A percentile compares a stretch with the other conserved stretches of the same genome.
Conservation (phyloP, 2,888 invertebrate species). For the Eudasyphora cyanicolor region DNA sequence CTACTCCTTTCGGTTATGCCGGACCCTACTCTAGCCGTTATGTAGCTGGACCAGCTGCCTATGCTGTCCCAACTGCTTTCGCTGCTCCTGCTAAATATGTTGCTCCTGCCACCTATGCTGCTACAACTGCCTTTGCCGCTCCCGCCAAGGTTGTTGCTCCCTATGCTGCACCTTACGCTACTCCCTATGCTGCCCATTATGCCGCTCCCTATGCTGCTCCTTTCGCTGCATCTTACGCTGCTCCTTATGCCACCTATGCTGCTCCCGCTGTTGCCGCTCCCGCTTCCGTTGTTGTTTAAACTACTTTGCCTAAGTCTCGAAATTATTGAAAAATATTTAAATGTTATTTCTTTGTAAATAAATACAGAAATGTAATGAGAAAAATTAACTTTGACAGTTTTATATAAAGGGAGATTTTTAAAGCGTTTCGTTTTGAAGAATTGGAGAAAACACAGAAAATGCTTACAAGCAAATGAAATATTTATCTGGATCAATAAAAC, state of each 20-base stretch:
- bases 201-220: slow-evolving; percentile 61
- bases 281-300: slow-evolving; percentile 50
- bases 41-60: slow-evolving; percentile 71
- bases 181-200: slow-evolving; percentile 65
- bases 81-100: slow-evolving; percentile 37
- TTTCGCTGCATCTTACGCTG: slow-evolving; percentile 63
- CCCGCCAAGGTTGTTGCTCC: slow-evolving; percentile 56
- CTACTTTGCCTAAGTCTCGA: not conserved
- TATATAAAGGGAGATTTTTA: too few species aligned
- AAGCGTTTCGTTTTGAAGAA: too few species aligned
- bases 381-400: too few species aligned
- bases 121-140: slow-evolving; percentile 64
- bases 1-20: slow-evolving; percentile 74
- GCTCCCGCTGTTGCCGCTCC: slow-evolving; percentile 50
- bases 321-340: too few species aligned
- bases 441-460: too few species aligned
- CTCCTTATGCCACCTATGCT: slow-evolving; percentile 71
- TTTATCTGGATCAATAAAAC: too few species aligned
- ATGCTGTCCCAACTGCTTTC: not conserved
- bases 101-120: slow-evolving; percentile 29
- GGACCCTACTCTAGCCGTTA: slow-evolving; percentile 75
- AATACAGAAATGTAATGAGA: too few species aligned
- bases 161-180: slow-evolving; percentile 62
- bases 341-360: too few species aligned
- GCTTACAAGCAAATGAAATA: too few species aligned